Evolutionary conservation across 2,797 vertebrate genomes (phyloP), one percentile per base, ranked within the genome.

Genomic region (Phyllotis vaccarum): DNA sequence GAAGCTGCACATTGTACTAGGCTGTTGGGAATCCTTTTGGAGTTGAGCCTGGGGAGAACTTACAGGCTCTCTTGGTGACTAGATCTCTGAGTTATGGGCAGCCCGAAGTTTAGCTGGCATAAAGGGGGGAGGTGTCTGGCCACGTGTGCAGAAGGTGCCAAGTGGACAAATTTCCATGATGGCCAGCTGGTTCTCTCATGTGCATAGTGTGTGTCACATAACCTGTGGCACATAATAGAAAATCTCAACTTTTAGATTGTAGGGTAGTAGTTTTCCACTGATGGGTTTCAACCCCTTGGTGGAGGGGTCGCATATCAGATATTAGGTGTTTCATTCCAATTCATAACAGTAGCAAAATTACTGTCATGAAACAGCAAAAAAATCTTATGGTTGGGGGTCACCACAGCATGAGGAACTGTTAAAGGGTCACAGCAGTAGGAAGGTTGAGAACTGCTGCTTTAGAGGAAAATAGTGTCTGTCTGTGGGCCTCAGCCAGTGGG

Each of bases 41-140:
- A 3, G 12, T 46, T 24, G 78, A 83, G 37, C 66, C 66, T 58
- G 19, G 54, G 37, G 60, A 72, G 52, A 70, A 11, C 17, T 49
- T 62, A 8, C 52, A 64, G 1, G 62, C 52, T 5, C 0, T n/a
- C 40, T 43, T 31, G 58, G 0, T 14, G 52, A 11, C 43, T 16
- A 19, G 10, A 3, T 2, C 34, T 43, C 56, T 6, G 0, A 31
- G 17, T 46, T 31, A 40, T 22, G 2, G 56, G 4, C 9, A 4
- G 1, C 52, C 17, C 5, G 58, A 75, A 79, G 85, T 34, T 1
- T 0, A 6, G 62, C 8, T 11, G 49, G 46, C 56, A 31, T 2
- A 0, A 56, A 49, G 46, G 46, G 46, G 21, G 34, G 66, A 46
- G 40, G 24, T 60, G 27, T 31, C 1, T 3, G 13, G 27, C 70